Percentiles rank a stretch among this genome's conserved stretches.
These are phyloP conservation scores for Drosophila koepferae DNA, from an alignment of 2,888 invertebrate species.

Conservation along the genomic window DNA sequence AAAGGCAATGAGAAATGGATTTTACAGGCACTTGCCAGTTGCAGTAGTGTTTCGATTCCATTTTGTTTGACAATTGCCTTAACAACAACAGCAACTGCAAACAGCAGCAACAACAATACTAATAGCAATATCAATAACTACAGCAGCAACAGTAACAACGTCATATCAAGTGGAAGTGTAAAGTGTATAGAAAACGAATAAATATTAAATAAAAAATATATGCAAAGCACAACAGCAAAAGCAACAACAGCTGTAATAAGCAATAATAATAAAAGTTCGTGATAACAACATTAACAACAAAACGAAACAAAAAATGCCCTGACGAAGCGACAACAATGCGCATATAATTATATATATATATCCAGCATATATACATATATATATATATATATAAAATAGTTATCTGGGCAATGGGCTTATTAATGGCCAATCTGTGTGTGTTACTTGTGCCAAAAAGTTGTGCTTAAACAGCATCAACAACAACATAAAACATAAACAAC, in stretches of 20 bases:
- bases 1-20: conserved; percentile 71
- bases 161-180: conserved; percentile 69
- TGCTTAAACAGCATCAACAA: conserved; percentile 31
- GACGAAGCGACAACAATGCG: conserved; percentile 39
- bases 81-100: conserved; percentile 29
- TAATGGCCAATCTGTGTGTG: conserved; percentile 48
- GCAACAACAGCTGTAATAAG: conserved; percentile 27
- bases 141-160: conserved; percentile 31
- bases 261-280: conserved; percentile 47
- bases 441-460: conserved; percentile 52
- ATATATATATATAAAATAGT: conserved; percentile 29
- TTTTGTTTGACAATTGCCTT: conserved; percentile 58
- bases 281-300: conserved; percentile 62
- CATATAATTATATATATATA: not conserved
- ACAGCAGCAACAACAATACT: conserved; percentile 19
- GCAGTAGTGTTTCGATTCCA: conserved; percentile 63
- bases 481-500: conserved; percentile 7
- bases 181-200: conserved; percentile 58
- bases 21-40: conserved; percentile 60
- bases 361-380: not conserved
- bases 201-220: conserved; percentile 38
- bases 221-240: conserved; percentile 28
- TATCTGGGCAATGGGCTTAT: conserved; percentile 66
- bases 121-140: conserved; percentile 24
- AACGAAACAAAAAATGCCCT: conserved; percentile 28